These are phyloP conservation scores for Delichon dasypus DNA, from an alignment of 2,797 vertebrate genomes.

Conservation along the genomic window DNA sequence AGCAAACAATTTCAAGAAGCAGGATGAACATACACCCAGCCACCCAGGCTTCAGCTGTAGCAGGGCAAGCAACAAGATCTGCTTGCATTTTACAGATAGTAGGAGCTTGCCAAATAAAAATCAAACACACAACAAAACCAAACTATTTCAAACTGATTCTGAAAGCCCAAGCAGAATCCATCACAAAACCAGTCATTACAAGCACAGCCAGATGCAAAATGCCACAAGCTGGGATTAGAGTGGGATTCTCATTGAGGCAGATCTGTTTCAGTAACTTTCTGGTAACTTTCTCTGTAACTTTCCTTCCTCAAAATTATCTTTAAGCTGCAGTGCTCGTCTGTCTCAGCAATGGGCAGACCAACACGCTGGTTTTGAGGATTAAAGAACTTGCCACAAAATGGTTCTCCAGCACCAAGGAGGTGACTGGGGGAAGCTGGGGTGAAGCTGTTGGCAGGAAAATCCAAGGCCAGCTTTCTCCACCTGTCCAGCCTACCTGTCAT, in stretches of 20 bases:
- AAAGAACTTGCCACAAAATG: background rate
- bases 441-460: background rate
- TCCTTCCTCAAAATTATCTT: background rate
- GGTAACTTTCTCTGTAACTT: background rate
- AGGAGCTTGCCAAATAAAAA: background rate
- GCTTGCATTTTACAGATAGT: background rate
- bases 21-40: background rate
- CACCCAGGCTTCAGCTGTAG: background rate
- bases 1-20: background rate
- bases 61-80: background rate
- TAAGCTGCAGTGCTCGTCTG: background rate
- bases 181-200: background rate
- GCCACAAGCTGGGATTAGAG: background rate
- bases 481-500: background rate
- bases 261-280: background rate
- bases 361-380: background rate
- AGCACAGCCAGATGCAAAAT: background rate
- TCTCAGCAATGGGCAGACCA: background rate
- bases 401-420: background rate
- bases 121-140: background rate
- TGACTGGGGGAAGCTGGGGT: background rate
- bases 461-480: background rate
- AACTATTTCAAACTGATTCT: background rate
- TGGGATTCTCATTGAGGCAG: rapidly evolving
- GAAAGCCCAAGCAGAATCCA: background rate